Conservation (phyloP, 2,797 vertebrate species). For the Hapalemur alaotrensis region DNA sequence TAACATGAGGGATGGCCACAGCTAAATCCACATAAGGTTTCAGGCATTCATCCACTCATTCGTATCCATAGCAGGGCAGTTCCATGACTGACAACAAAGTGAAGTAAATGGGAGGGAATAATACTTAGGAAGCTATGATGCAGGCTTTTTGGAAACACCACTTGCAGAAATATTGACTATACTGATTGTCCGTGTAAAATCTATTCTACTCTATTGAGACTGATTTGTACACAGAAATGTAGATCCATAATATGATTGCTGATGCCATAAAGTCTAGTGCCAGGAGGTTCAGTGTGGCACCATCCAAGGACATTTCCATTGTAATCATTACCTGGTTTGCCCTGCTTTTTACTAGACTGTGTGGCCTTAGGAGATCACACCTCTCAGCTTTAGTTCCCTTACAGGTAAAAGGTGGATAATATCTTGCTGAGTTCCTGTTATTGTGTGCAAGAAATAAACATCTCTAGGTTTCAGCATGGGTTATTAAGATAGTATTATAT, state of each 20-base stretch:
- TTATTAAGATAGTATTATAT: neutral
- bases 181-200: neutral
- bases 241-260: neutral
- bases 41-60: neutral
- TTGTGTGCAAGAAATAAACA: neutral
- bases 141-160: neutral
- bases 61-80: neutral
- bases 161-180: neutral
- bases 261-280: neutral
- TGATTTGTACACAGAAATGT: neutral
- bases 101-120: neutral
- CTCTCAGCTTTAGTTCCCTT: neutral
- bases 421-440: neutral
- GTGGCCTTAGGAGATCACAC: neutral
- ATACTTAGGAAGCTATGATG: neutral
- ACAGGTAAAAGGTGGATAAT: neutral
- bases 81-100: neutral
- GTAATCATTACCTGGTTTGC: neutral
- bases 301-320: neutral
- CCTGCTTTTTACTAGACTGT: neutral
- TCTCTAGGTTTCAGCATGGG: neutral
- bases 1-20: neutral
- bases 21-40: neutral
- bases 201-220: neutral
- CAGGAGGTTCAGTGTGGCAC: neutral